These are phyloP conservation scores for Carassius gibelio DNA, from an alignment of 2,113 vertebrate species.

Conservation along the genomic window DNA sequence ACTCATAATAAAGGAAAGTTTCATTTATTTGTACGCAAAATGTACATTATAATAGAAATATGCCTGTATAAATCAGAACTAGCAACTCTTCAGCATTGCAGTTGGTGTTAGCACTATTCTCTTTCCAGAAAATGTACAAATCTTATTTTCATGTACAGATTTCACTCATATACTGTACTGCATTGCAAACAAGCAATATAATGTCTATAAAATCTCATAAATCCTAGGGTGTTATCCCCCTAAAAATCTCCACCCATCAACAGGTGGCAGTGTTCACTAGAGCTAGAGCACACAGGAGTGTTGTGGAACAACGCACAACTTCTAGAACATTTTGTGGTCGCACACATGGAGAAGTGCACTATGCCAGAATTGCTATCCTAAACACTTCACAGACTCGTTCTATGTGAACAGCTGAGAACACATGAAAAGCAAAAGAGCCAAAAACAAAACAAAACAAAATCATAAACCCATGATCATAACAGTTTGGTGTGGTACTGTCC, in stretches of 20 bases:
- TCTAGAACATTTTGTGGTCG: constrained; percentile 40
- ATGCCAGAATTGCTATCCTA: constrained; percentile 47
- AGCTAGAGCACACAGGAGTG: background rate
- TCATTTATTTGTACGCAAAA: background rate
- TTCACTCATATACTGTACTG: background rate
- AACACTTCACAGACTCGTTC: constrained; percentile 55
- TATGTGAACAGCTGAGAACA: constrained; percentile 34
- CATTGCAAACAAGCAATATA: background rate
- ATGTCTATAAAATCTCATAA: background rate
- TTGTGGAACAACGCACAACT: constrained; percentile 3
- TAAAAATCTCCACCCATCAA: constrained; percentile 53
- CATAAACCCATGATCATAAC: constrained; percentile 67
- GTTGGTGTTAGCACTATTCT: background rate
- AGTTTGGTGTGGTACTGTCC: constrained; percentile 65
- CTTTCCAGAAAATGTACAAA: background rate
- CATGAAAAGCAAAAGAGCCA: constrained; percentile 50
- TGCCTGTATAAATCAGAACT: too few species aligned
- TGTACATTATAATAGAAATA: background rate
- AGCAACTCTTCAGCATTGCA: background rate
- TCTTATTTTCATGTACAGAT: background rate
- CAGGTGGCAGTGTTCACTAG: constrained; percentile 71
- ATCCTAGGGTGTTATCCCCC: background rate
- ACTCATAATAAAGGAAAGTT: background rate
- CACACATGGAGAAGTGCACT: constrained; percentile 11
- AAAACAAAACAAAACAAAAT: constrained; percentile 53